Conservation (phyloP, 1,140 invertebrate genomes). For the Parasteatoda tepidariorum region DNA sequence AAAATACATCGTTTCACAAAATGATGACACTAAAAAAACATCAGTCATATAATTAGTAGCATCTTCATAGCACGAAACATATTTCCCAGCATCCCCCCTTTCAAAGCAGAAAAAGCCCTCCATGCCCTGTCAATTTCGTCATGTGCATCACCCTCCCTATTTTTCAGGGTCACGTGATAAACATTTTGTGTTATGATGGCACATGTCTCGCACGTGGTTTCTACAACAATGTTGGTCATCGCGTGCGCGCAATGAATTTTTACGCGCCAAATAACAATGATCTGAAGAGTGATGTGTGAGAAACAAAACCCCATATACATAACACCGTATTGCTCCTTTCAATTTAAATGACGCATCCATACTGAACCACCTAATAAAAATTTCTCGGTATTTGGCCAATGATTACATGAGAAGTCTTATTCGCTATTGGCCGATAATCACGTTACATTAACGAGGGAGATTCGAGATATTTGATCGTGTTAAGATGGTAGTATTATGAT, state of each 20-base stretch:
- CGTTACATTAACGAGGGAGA: not conserved
- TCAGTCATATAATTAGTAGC: too few relatives aligned
- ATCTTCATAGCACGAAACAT: not conserved
- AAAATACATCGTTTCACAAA: too few relatives aligned
- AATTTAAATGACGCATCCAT: not conserved
- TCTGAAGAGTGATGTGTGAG: slow-evolving; percentile 13
- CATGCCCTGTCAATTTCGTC: not conserved
- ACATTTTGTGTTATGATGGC: not conserved
- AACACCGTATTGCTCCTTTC: not conserved
- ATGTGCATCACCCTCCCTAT: not conserved
- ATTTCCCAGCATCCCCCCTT: not conserved
- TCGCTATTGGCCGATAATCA: not conserved
- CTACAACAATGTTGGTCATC: not conserved
- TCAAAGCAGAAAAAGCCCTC: not conserved
- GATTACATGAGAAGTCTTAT: not conserved
- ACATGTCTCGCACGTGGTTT: slow-evolving; percentile 11
- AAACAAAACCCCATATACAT: not conserved
- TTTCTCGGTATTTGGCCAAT: not conserved
- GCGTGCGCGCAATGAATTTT: slow-evolving; percentile 8
- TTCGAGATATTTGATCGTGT: too few relatives aligned
- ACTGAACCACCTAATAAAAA: slow-evolving; percentile 7
- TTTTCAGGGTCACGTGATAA: not conserved
- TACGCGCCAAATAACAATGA: not conserved
- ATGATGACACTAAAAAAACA: too few relatives aligned
- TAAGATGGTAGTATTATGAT: not conserved